Percentiles rank a stretch among this genome's conserved stretches.
These are phyloP conservation scores for Homarus gammarus DNA, from an alignment of 2,888 invertebrate species.

Conservation along the genomic window DNA sequence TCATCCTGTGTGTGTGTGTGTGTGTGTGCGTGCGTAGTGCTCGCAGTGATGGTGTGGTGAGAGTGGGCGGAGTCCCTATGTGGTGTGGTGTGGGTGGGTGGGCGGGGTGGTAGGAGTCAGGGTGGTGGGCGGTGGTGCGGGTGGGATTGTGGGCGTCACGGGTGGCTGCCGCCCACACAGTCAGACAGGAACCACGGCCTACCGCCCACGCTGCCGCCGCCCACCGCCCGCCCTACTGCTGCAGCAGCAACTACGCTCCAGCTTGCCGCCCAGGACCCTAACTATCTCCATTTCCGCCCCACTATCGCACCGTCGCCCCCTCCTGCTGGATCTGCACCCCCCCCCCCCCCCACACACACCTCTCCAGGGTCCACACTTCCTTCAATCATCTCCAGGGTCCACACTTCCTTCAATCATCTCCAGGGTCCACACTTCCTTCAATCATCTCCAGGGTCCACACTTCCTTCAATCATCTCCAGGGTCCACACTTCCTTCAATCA, in stretches of 20 bases:
- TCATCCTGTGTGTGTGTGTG: no score
- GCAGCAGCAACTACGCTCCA: not conserved
- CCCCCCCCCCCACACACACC: not conserved
- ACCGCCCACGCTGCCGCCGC: constrained; percentile 21
- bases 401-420: no score
- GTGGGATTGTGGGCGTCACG: constrained; percentile 16
- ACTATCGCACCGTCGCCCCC: no score
- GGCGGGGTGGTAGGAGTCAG: not conserved
- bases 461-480: no score
- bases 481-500: no score
- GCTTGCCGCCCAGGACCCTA: not conserved
- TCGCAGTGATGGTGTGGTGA: no score
- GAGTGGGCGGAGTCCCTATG: no score
- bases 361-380: not conserved
- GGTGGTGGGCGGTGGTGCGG: not conserved
- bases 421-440: no score
- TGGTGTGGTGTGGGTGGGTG: no score
- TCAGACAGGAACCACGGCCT: constrained; percentile 28
- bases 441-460: not conserved
- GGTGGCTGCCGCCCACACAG: constrained; percentile 23
- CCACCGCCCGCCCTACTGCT: not conserved
- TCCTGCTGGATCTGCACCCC: not conserved
- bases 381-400: not conserved
- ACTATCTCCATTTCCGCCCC: not conserved
- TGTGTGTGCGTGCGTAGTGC: no score